Base-by-base conservation (phyloP, 2,888 invertebrate species). In the Kryphioiulus occultus region DNA sequence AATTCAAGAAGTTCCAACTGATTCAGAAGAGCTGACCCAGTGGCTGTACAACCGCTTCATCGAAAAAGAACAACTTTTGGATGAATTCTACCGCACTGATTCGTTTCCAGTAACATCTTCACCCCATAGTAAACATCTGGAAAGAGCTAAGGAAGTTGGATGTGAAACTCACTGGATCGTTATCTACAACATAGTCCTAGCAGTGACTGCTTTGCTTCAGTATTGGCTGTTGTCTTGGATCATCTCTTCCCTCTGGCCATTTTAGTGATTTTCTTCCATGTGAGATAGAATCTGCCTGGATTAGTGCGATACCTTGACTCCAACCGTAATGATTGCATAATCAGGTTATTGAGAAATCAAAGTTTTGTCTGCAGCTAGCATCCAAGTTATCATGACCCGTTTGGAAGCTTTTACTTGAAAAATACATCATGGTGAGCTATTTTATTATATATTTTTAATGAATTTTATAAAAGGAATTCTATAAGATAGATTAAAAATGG, bases 31-130 rank as follows among this genome's bases (percentile, higher is more conserved):
- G 84, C 94, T 98, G 92, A 96, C 96, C 39, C 94, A 95, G 90
- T 98, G 98, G 98, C 93, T 98, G 89, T 97, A 96, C 93, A 95
- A 95, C 89, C 94, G 96, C 88, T 98, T 96, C 93, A 94, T 94
- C 90, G 97, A 98, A 91, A 98, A 98, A 92, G 98, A 98, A 91
- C 93, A 94, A 89, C 94, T 98, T 93, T 93, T 98, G 90, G 95
- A 96, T 89, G 94, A 94, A 90, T 97, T 95, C 92, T 98, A 98
- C 92, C 94, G 94, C 90, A 95, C 96, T 53, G 96, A 96, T 85
- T 93, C 93, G 89, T 95, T 96, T 91, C 93, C 94, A 68, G 91
- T n/a, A 90, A 88, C 87, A 87, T 92, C 92, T 85, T 93, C 89
- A 93, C 93, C 87, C 93, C 94, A 26, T 94, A 86, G 87, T 85